A percentile compares a stretch with the other conserved stretches of the same genome.
These are phyloP conservation scores for Protophormia terraenovae DNA, from an alignment of 2,888 invertebrate genomes.

Conservation along the genomic window DNA sequence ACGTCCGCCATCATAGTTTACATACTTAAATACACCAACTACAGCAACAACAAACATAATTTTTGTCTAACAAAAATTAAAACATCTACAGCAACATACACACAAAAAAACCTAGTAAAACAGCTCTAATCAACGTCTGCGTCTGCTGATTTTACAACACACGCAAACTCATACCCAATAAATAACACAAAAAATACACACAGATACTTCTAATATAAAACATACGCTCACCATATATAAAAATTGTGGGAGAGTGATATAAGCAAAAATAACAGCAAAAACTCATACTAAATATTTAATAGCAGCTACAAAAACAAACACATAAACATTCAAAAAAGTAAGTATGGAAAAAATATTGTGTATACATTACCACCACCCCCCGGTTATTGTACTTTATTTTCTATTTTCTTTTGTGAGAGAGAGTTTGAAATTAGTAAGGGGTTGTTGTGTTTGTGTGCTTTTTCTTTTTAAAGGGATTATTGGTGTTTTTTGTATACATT, in stretches of 20 bases:
- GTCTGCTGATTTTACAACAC: conserved; percentile 59
- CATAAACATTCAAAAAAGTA: too few species aligned
- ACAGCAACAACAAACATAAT: conserved; percentile 23
- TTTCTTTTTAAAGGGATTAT: conserved; percentile 14
- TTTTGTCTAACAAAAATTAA: conserved; percentile 55
- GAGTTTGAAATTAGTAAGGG: neutral
- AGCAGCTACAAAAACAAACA: conserved; percentile 36
- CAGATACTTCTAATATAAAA: too few species aligned
- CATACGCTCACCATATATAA: conserved; percentile 1
- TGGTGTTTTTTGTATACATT: too few species aligned
- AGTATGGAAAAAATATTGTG: neutral
- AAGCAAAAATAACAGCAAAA: conserved; percentile 11
- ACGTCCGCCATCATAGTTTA: conserved; percentile 64
- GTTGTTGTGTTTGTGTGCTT: conserved; percentile 4
- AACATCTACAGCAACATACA: neutral
- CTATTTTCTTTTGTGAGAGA: neutral
- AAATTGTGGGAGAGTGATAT: conserved; percentile 40
- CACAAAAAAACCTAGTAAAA: conserved; percentile 34
- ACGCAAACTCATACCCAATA: conserved; percentile 50
- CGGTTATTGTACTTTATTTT: too few species aligned
- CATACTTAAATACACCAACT: conserved; percentile 45
- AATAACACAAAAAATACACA: neutral
- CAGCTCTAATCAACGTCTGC: conserved; percentile 60
- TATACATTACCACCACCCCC: neutral
- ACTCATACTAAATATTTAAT: conserved; percentile 3